Conservation (phyloP, 2,113 vertebrate genomes). For the Sinosuthora webbiana region DNA sequence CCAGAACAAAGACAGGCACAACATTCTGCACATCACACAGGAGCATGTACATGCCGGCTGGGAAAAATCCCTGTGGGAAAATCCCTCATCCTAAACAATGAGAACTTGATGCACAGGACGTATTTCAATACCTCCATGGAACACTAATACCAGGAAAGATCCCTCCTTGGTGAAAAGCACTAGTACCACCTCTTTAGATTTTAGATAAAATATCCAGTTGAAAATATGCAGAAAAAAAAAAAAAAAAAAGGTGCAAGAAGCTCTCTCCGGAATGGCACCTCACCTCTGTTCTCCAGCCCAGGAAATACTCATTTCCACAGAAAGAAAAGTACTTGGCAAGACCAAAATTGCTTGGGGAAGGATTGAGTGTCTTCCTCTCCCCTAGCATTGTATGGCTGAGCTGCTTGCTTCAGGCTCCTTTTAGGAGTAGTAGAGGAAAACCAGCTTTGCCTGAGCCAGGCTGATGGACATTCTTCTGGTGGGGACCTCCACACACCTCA, state of each 20-base stretch:
- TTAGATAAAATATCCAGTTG: background rate
- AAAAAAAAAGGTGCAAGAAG: background rate
- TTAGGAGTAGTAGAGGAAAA: background rate
- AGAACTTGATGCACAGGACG: background rate
- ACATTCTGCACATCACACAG: background rate
- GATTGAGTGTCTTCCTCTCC: background rate
- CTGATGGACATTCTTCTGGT: background rate
- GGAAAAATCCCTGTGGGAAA: background rate
- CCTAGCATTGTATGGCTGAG: fast-evolving
- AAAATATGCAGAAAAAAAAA: background rate
- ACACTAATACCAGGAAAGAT: background rate
- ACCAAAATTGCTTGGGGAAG: background rate
- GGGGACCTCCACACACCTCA: background rate
- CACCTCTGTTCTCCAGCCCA: background rate
- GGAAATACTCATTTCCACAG: background rate
- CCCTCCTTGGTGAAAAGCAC: background rate
- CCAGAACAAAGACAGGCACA: background rate
- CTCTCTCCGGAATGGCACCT: background rate
- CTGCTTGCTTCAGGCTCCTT: background rate
- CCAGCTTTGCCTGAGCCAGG: background rate
- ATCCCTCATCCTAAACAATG: background rate
- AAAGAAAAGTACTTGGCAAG: background rate
- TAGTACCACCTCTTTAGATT: background rate
- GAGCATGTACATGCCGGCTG: background rate
- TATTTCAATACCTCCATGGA: background rate